phyloP scores from a whole-genome alignment of 1,140 invertebrate genomes.

The Diploscapter pachys region DNA sequence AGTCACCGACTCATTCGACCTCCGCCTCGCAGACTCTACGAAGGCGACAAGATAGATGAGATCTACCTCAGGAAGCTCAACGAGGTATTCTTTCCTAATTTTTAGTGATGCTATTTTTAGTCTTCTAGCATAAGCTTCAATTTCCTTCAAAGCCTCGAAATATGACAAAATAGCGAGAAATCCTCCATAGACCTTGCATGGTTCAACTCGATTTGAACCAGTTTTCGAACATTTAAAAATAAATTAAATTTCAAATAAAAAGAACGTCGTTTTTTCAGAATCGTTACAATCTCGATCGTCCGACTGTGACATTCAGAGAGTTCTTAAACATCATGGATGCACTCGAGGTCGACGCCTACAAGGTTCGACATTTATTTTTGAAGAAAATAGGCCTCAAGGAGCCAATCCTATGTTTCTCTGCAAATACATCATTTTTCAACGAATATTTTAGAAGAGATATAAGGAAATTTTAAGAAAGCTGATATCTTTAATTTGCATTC shows the following conservation, averaged over 20 bases:
- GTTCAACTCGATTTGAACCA: too few relatives aligned
- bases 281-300: conserved; percentile 1
- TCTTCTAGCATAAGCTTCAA: too few relatives aligned
- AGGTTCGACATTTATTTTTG: conserved; percentile 15
- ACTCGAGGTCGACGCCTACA: conserved; percentile 45
- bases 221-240: too few relatives aligned
- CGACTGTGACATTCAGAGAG: conserved; percentile 11
- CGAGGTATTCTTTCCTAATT: conserved; percentile 69
- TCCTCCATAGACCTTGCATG: too few relatives aligned
- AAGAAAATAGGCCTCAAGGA: too few relatives aligned
- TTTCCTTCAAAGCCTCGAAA: too few relatives aligned
- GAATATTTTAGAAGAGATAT: too few relatives aligned
- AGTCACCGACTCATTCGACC: not conserved
- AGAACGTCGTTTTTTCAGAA: conserved; percentile 1
- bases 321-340: conserved; percentile 44
- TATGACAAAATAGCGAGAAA: too few relatives aligned
- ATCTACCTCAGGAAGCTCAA: conserved; percentile 84
- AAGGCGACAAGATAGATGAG: conserved; percentile 86
- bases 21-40: conserved; percentile 64
- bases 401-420: too few relatives aligned
- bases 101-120: not conserved
- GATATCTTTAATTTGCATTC: too few relatives aligned
- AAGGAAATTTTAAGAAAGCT: too few relatives aligned
- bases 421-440: too few relatives aligned
- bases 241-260: not conserved